Evolutionary conservation across 2,888 invertebrate species (phyloP).

Genomic region (Rapana venosa): DNA sequence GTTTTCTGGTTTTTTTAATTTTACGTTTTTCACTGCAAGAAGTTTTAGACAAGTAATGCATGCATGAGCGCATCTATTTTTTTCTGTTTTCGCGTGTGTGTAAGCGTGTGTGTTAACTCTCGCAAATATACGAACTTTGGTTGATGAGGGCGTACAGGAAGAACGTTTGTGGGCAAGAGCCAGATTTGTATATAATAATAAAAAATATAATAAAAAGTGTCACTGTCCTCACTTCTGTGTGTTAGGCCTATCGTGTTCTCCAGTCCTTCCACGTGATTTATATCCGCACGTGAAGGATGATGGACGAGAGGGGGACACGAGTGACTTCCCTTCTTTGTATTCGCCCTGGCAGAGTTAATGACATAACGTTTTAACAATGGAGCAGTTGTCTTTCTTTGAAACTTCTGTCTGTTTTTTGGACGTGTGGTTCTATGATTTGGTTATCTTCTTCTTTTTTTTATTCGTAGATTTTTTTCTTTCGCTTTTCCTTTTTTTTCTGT

Average conservation of each 20-base stretch:
- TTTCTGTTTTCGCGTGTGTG: background rate
- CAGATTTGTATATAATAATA: background rate
- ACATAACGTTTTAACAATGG: no score
- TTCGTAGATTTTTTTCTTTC: background rate
- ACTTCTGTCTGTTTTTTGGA: background rate
- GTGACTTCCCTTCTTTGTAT: background rate
- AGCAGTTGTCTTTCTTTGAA: no score
- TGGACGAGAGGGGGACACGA: no score
- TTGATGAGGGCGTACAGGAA: background rate
- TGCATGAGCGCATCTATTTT: background rate
- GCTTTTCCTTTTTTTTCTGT: background rate
- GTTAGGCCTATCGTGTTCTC: no score
- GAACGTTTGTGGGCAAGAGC: background rate
- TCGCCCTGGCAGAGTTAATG: background rate
- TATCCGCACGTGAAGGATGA: background rate
- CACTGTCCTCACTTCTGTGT: no score
- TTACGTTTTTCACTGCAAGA: no score
- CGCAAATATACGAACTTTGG: background rate
- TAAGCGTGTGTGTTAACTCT: background rate
- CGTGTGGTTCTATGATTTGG: background rate
- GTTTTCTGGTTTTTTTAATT: no score
- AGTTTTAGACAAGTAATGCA: background rate
- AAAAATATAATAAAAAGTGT: no score
- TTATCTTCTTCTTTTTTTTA: background rate
- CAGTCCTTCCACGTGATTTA: background rate